Evolutionary conservation across 2,113 vertebrate genomes (phyloP).

Genomic region (Connochaetes taurinus): DNA sequence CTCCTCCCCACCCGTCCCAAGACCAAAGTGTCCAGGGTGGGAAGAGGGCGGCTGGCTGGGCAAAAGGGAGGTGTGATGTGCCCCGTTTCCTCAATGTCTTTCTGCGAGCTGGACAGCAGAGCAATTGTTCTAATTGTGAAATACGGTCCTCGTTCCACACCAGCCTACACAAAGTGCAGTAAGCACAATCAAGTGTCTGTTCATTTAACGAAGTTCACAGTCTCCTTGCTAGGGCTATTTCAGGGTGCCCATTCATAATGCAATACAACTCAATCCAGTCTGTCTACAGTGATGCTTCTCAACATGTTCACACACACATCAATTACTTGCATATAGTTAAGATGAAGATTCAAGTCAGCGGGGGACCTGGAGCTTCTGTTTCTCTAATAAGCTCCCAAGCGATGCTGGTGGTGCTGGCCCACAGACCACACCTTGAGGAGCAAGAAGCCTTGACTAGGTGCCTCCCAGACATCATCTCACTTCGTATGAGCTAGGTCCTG

Average conservation of each 20-base stretch:
- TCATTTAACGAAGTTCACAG: not conserved
- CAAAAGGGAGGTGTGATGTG: rapidly evolving
- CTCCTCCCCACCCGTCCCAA: rapidly evolving
- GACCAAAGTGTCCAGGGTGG: no score
- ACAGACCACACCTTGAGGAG: not conserved
- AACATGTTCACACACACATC: not conserved
- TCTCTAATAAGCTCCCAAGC: not conserved
- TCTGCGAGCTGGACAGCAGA: not conserved
- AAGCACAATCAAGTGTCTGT: not conserved
- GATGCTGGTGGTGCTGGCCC: not conserved
- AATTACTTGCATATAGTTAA: not conserved
- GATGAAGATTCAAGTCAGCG: not conserved
- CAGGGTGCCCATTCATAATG: not conserved
- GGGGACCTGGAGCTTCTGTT: not conserved
- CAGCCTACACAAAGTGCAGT: not conserved
- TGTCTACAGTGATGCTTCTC: not conserved
- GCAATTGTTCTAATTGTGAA: not conserved
- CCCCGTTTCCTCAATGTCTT: not conserved
- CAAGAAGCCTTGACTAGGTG: not conserved
- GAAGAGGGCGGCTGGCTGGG: not conserved
- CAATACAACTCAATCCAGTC: not conserved
- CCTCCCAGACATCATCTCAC: not conserved
- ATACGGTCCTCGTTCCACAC: not conserved
- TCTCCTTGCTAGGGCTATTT: not conserved
- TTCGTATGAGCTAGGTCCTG: not conserved